Conservation (phyloP, 2,888 invertebrate species). For the Agrenia bidenticulata region DNA sequence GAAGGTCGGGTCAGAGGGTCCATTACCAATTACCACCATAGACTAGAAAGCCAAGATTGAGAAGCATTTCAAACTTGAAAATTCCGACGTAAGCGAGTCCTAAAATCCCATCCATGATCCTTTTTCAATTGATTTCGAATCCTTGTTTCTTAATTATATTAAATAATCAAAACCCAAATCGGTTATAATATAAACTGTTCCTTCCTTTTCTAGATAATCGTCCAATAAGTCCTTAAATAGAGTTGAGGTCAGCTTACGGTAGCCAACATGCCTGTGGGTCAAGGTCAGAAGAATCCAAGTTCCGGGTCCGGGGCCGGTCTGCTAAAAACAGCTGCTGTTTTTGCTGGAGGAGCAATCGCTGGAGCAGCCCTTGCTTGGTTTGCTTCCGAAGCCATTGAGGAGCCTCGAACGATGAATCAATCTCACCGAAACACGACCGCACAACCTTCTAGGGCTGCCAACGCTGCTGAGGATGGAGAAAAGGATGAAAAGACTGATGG, state of each 20-base stretch:
- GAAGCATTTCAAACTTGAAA: no score
- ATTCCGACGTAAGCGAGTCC: no score
- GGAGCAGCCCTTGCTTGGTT: constrained; percentile 30
- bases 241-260: not conserved
- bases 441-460: not conserved
- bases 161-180: no score
- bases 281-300: constrained; percentile 20
- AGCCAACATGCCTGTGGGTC: constrained; percentile 15
- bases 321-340: constrained; percentile 25
- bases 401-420: constrained; percentile 1
- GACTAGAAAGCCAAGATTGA: no score
- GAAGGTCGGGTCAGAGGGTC: no score
- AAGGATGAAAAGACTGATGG: constrained; percentile 31
- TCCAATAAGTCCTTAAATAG: not conserved
- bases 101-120: no score
- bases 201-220: no score
- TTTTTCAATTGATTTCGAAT: no score
- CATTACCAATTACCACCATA: no score
- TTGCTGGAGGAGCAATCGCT: constrained; percentile 25
- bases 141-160: no score
- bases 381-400: constrained; percentile 15
- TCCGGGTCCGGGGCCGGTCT: constrained; percentile 9
- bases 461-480: constrained; percentile 8
- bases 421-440: constrained; percentile 10
- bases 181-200: no score